Evolutionary conservation across 2,888 invertebrate genomes (phyloP), one percentile per base, ranked within the genome.

Genomic region (Parthenolecanium corni): DNA sequence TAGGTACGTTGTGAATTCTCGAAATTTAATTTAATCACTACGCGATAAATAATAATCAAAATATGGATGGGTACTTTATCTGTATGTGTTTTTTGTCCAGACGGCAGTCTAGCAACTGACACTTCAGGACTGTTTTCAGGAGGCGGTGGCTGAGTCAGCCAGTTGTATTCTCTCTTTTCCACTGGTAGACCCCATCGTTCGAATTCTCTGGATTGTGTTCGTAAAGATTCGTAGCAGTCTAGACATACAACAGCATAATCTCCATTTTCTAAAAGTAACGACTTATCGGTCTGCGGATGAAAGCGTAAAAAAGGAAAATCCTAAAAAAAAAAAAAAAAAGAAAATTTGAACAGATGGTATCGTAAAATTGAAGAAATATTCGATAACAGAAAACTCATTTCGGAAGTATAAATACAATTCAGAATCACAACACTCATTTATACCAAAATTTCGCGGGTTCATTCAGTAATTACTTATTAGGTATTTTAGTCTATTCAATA

Each of bases 61-160:
- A 49, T 14, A 6, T 6, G 20, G 5, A 23, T 20, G 18, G 18
- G 49, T 49, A 62, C 62, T 40, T 57, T 57, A 20, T 44, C 31
- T 14, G n/a, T 36, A 62, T 51, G 51, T 16, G 62, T 85, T 68
- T 88, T 79, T 78, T 89, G 88, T 49, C 89, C 90, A 70, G 88
- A 89, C 58, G 89, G 90, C 71, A 89, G 77, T 66, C 89, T 76
- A 31, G 89, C 89, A 70, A 89, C 84, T 69, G 86, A 81, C 67
- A 85, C 87, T 74, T 89, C 89, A 1, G 89, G 88, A 72, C 86
- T 86, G 75, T 89, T 89, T 76, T 91, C 90, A 1, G 91, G 91
- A 64, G 92, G 91, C 66, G 91, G 91, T 64, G 91, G 90, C 73
- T 91, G 88, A 70, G 89, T 86, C 72, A 91, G 86, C 91, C 92